phyloP scores from a whole-genome alignment of 2,113 vertebrate species.

The Propithecus coquereli region DNA sequence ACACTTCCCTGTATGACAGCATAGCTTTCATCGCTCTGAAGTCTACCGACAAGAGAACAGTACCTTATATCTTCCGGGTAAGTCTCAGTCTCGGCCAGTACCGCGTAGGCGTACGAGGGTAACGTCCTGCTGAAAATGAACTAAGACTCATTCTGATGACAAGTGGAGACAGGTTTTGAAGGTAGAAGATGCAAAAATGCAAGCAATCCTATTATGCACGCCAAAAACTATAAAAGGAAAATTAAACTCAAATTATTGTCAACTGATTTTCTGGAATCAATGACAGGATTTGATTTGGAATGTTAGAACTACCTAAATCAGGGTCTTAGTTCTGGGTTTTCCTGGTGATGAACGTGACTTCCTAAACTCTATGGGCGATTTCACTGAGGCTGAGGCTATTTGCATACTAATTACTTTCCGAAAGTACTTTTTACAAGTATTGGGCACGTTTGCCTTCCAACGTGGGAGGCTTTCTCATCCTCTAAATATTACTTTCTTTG shows the following conservation, averaged over 20 bases:
- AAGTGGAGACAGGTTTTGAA: neutral
- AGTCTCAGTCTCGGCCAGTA: conserved; percentile 67
- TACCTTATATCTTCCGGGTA: conserved; percentile 97
- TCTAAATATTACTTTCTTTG: neutral
- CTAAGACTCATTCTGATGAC: neutral
- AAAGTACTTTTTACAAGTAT: neutral
- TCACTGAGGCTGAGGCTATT: neutral
- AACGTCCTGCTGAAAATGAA: neutral
- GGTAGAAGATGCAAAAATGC: neutral
- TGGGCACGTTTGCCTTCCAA: neutral
- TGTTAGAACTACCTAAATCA: neutral
- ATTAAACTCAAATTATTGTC: neutral
- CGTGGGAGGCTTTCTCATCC: neutral
- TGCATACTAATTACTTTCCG: neutral
- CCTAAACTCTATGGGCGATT: neutral
- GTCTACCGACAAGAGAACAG: conserved; percentile 96
- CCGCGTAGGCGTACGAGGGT: neutral
- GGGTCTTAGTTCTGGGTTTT: neutral
- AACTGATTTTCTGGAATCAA: conserved; percentile 4
- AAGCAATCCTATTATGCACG: neutral
- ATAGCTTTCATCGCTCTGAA: conserved; percentile 98
- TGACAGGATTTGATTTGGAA: neutral
- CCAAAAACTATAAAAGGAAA: neutral
- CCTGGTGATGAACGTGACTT: neutral
- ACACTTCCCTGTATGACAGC: conserved; percentile 98